phyloP scores from a whole-genome alignment of 2,888 invertebrate species.

The Aspidapion aeneum region DNA sequence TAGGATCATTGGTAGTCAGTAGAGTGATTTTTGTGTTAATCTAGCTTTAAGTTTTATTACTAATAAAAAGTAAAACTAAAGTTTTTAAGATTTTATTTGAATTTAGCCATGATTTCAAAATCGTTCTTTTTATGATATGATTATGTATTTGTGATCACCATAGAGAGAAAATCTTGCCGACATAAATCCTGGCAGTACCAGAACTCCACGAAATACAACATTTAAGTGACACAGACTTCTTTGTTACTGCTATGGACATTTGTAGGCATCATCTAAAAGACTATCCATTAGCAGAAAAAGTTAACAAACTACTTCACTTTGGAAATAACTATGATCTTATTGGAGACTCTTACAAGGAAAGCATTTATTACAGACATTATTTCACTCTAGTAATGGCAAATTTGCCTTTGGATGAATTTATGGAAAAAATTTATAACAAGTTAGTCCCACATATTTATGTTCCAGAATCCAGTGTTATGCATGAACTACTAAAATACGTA shows the following conservation, averaged over 20 bases:
- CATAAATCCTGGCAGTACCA: no score
- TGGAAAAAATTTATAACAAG: conserved; percentile 57
- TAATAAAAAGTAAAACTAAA: neutral
- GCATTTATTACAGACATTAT: conserved; percentile 75
- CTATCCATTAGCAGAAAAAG: conserved; percentile 61
- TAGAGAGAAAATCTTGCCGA: no score
- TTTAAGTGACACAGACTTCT: conserved; percentile 70
- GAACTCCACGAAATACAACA: conserved; percentile 60
- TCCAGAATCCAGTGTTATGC: conserved; percentile 78
- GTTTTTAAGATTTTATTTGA: no score
- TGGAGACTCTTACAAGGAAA: conserved; percentile 74
- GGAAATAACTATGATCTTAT: conserved; percentile 79
- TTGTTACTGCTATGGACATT: conserved; percentile 78
- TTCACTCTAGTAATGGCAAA: conserved; percentile 60
- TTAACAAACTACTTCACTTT: conserved; percentile 67
- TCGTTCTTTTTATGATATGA: no score
- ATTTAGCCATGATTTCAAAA: no score
- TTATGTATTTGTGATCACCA: no score
- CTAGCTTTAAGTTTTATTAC: neutral
- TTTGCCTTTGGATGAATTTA: conserved; percentile 60
- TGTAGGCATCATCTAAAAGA: conserved; percentile 68
- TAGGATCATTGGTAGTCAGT: conserved; percentile 46
- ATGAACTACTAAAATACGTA: conserved; percentile 64
- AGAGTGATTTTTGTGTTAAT: neutral
- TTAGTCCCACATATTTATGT: conserved; percentile 75